These are phyloP conservation scores for Formica selysi DNA, from an alignment of 1,140 invertebrate species.

Conservation along the genomic window DNA sequence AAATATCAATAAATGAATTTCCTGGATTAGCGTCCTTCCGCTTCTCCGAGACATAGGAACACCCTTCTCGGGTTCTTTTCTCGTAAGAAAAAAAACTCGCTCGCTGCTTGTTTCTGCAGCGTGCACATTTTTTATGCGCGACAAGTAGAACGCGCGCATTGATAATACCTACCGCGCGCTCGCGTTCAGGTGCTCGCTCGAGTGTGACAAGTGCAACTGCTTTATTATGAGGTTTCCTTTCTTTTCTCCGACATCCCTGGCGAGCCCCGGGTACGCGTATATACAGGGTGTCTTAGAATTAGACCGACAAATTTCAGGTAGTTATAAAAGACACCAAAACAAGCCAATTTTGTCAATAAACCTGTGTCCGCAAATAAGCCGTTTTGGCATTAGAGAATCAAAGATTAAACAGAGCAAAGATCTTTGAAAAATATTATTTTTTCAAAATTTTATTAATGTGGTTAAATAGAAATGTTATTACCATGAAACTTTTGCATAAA, in stretches of 20 bases:
- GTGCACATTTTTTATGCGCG: constrained; percentile 26
- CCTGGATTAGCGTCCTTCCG: background rate
- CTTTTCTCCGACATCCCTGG: constrained; percentile 32
- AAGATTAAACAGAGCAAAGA: too few relatives aligned
- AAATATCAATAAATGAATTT: background rate
- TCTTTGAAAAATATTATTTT: too few relatives aligned
- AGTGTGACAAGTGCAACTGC: constrained; percentile 72
- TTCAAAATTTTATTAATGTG: too few relatives aligned
- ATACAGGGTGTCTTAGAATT: too few relatives aligned
- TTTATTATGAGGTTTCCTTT: constrained; percentile 61
- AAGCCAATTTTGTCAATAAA: too few relatives aligned
- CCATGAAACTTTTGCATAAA: too few relatives aligned
- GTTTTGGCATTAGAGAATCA: too few relatives aligned
- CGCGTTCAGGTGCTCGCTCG: constrained; percentile 46
- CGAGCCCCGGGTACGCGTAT: background rate
- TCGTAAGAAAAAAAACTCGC: constrained; percentile 7
- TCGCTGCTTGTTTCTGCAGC: background rate
- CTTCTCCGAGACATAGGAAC: background rate
- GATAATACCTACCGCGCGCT: constrained; percentile 41
- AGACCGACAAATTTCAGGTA: too few relatives aligned
- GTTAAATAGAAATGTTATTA: too few relatives aligned
- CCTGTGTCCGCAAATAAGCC: too few relatives aligned
- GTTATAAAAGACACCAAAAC: too few relatives aligned
- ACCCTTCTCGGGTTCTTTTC: background rate
- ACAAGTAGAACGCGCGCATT: constrained; percentile 62